These are phyloP conservation scores for Hypomecis punctinalis DNA, from an alignment of 2,888 invertebrate species.

Conservation along the genomic window DNA sequence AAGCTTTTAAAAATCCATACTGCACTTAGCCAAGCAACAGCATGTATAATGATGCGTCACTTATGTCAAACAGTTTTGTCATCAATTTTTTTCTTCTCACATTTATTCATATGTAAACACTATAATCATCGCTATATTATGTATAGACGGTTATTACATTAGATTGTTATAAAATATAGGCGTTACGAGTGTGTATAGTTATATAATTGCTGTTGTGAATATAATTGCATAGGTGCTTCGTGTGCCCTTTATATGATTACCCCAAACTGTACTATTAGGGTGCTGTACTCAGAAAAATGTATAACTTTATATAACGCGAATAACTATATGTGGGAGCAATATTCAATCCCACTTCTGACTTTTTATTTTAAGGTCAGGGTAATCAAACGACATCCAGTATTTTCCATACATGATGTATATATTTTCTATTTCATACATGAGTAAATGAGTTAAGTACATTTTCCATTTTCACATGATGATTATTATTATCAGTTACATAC, in stretches of 20 bases:
- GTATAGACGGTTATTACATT: slow-evolving; percentile 67
- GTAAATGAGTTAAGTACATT: no score
- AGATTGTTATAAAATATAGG: slow-evolving; percentile 72
- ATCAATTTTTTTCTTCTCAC: not conserved
- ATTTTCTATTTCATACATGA: no score
- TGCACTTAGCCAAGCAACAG: no score
- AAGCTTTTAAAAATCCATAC: no score
- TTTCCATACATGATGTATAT: no score
- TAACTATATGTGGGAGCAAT: no score
- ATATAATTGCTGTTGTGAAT: slow-evolving; percentile 61
- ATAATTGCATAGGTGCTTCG: slow-evolving; percentile 64
- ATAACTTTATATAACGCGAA: no score
- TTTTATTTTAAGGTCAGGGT: not conserved
- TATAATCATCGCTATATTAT: slow-evolving; percentile 35
- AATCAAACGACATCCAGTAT: not conserved
- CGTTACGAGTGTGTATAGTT: slow-evolving; percentile 70
- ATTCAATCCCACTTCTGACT: not conserved
- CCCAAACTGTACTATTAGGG: not conserved
- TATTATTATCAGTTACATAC: no score
- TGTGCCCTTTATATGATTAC: slow-evolving; percentile 1
- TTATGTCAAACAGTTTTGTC: no score
- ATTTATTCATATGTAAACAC: slow-evolving; percentile 14
- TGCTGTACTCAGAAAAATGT: no score
- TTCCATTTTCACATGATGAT: no score
- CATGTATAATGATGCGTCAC: no score